Conservation (phyloP, 37 sponge, comb jelly and placozoan species). For the Oopsacas minuta region DNA sequence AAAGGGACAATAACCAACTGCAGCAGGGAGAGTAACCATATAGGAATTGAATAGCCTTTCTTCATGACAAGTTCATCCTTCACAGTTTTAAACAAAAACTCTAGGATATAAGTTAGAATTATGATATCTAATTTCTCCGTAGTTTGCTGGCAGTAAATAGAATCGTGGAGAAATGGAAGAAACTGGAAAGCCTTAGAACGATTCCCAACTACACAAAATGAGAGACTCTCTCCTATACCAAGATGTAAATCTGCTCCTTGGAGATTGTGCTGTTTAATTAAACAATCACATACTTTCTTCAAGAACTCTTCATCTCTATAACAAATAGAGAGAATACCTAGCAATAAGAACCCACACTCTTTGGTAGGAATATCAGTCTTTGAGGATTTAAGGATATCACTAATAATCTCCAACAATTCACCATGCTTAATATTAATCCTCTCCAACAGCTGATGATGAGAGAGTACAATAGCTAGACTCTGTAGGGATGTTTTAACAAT, state of each 20-base stretch:
- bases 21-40: constrained; percentile 39
- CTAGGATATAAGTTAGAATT: background rate
- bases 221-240: background rate
- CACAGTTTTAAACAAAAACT: background rate
- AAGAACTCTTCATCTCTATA: background rate
- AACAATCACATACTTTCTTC: constrained; percentile 14
- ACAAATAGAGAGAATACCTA: background rate
- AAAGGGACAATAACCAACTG: constrained; percentile 51
- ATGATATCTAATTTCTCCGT: background rate
- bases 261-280: background rate
- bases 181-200: background rate
- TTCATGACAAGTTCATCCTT: background rate
- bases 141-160: background rate
- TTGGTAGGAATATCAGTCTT: background rate
- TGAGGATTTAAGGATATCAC: background rate
- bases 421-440: background rate
- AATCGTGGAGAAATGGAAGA: background rate
- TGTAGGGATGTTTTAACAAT: background rate
- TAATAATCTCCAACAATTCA: background rate
- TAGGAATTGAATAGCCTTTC: background rate
- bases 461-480: background rate
- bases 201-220: background rate
- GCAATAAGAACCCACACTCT: background rate
- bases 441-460: background rate
- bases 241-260: background rate